Percentiles rank a stretch among this genome's conserved stretches.
These are phyloP conservation scores for Chaetops frenatus DNA, from an alignment of 2,113 vertebrate genomes.

Conservation along the genomic window DNA sequence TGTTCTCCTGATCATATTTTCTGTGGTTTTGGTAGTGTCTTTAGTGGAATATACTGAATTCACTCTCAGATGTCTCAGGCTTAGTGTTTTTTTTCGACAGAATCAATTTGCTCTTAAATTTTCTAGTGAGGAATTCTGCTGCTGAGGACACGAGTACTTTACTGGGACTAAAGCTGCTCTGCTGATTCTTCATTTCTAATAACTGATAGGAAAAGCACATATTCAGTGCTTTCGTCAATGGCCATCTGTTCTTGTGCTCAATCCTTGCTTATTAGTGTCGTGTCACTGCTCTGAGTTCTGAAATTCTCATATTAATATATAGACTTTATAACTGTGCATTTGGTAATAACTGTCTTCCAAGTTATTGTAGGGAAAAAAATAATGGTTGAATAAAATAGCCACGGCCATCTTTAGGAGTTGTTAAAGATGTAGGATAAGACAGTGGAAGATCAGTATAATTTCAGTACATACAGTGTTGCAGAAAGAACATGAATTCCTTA, in stretches of 20 bases:
- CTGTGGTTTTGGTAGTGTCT: not conserved
- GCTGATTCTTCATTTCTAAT: not conserved
- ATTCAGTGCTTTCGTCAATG: not conserved
- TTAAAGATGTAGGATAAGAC: not conserved
- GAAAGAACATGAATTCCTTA: constrained; percentile 13
- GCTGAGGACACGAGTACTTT: not conserved
- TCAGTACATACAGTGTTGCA: not conserved
- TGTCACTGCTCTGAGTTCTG: not conserved
- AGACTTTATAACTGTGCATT: not conserved
- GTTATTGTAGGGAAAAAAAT: not conserved
- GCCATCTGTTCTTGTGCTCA: not conserved
- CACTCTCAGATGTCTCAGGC: not conserved
- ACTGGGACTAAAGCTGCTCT: not conserved
- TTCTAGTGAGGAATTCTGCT: not conserved
- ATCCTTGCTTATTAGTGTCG: not conserved
- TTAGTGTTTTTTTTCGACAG: not conserved
- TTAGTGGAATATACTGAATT: not conserved
- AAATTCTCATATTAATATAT: not conserved
- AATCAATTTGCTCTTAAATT: not conserved
- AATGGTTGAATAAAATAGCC: not conserved
- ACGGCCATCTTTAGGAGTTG: not conserved
- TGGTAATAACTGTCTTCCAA: not conserved
- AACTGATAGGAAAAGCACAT: not conserved
- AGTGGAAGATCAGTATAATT: constrained; percentile 3
- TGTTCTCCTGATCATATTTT: not conserved